Base-by-base conservation (phyloP, 2,797 vertebrate genomes). In the Etheostoma perlongum region DNA sequence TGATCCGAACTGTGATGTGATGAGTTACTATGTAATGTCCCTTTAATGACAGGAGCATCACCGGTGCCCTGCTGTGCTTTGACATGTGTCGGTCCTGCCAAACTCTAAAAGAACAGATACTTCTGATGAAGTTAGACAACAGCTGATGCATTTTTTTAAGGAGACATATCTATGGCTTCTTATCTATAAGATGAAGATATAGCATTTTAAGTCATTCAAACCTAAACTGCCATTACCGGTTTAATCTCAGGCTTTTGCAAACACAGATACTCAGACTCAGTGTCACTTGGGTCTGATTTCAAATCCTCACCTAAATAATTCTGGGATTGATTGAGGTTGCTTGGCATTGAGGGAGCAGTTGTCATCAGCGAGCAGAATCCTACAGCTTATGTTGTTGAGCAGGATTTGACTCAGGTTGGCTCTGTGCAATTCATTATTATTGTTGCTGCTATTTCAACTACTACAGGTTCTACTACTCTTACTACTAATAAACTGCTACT, bases 391-490 rank as follows among this genome's bases (percentile, higher is more conserved):
- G 79, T 78, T 61, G 73, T 85, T 81, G 62, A 87, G 85, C 85
- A 85, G 89, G 89, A 91, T 91, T 90, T 83, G 88, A 92, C 93
- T 94, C 93, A 93, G 93, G 93, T 92, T 91, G 86, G 90, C 92
- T 92, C 88, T 75, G 88, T 92, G 91, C 88, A 90, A 89, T 86
- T 88, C 85, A 90, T 86, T 83, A 52, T 85, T 79, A 83, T 84
- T 53, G 90, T 91, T 93, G 92, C 92, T 93, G 92, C 92, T 93
- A 93, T 85, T 91, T 88, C 90, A 91, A 87, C 76, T 79, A 78
- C 79, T 73, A 81, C 85, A 83, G 79, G 78, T 89, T 85, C 79
- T 69, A 64, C 67, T 74, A 44, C 76, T 86, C 36, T 81, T 86
- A 70, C 77, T 74, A 53, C 62, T 84, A 54, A 68, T 84, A 53